These are phyloP conservation scores for Phacellophora camtschatica DNA, from an alignment of 30 jellyfish, hydroid and myxozoan species.

Conservation along the genomic window DNA sequence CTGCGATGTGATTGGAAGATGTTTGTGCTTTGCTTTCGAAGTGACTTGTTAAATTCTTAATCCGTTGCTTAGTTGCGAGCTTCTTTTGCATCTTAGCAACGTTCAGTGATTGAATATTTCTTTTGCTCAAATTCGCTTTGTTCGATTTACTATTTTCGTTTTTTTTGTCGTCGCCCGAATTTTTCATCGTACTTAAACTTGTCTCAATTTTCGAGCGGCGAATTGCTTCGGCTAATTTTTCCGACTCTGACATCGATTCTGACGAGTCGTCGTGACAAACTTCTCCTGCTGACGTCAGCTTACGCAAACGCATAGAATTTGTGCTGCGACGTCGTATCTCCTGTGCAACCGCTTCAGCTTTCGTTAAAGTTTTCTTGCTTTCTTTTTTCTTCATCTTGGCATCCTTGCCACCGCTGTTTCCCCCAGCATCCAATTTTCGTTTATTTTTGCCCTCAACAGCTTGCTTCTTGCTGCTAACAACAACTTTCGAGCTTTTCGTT, in stretches of 20 bases:
- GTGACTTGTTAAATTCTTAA: background rate
- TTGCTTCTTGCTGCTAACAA: background rate
- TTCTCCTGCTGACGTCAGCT: conserved; percentile 63
- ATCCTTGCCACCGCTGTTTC: background rate
- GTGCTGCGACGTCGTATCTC: conserved; percentile 56
- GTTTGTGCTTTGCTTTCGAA: background rate
- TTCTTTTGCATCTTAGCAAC: background rate
- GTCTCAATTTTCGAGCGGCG: conserved; percentile 56
- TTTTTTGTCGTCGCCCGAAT: background rate
- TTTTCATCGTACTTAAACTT: background rate
- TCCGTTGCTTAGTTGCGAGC: background rate
- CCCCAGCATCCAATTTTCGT: conserved; percentile 8
- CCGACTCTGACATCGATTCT: conserved; percentile 61
- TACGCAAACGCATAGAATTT: conserved; percentile 64
- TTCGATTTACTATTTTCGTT: background rate
- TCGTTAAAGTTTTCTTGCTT: background rate
- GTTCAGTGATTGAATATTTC: background rate
- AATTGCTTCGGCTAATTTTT: conserved; percentile 48
- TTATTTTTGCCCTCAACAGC: background rate
- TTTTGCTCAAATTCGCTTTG: background rate
- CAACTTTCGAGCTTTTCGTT: background rate
- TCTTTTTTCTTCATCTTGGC: conserved; percentile 41
- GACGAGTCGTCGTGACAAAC: conserved; percentile 59
- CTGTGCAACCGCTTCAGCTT: background rate
- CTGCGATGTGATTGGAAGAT: background rate